phyloP scores from a whole-genome alignment of 2,797 vertebrate species.

The Coilia nasus region DNA sequence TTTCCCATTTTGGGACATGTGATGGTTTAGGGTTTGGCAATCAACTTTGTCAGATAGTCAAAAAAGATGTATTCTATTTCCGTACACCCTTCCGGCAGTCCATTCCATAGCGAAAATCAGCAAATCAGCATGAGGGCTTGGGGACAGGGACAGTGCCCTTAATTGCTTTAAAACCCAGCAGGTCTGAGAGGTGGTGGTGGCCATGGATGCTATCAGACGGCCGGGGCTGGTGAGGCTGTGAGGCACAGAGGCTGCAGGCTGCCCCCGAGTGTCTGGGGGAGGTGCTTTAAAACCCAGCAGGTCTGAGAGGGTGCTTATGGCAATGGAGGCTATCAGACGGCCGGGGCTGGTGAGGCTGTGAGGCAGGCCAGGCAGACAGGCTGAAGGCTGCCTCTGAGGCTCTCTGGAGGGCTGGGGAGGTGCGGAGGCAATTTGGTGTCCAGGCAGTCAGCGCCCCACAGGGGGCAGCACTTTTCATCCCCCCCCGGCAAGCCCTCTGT shows the following conservation, averaged over 20 bases:
- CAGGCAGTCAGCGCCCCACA: background rate
- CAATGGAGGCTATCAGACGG: background rate
- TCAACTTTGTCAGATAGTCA: background rate
- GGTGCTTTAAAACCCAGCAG: too few relatives aligned
- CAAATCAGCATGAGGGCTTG: background rate
- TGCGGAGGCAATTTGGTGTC: constrained; percentile 11
- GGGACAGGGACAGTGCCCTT: background rate
- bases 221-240: background rate
- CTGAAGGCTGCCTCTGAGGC: background rate
- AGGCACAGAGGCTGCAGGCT: background rate
- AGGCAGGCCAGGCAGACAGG: background rate
- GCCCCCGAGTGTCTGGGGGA: background rate
- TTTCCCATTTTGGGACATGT: background rate
- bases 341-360: background rate
- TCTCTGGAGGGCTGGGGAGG: background rate
- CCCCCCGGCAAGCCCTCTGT: too few relatives aligned
- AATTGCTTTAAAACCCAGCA: constrained; percentile 15
- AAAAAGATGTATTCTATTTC: background rate
- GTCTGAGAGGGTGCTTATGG: background rate
- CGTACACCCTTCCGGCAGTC: background rate
- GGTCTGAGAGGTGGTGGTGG: background rate
- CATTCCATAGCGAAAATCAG: background rate
- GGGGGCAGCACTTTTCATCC: background rate
- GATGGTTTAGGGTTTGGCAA: background rate
- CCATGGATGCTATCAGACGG: constrained; percentile 2